These are phyloP conservation scores for Lepetodrilus schrolli DNA, from an alignment of 2,888 invertebrate genomes.

Conservation along the genomic window DNA sequence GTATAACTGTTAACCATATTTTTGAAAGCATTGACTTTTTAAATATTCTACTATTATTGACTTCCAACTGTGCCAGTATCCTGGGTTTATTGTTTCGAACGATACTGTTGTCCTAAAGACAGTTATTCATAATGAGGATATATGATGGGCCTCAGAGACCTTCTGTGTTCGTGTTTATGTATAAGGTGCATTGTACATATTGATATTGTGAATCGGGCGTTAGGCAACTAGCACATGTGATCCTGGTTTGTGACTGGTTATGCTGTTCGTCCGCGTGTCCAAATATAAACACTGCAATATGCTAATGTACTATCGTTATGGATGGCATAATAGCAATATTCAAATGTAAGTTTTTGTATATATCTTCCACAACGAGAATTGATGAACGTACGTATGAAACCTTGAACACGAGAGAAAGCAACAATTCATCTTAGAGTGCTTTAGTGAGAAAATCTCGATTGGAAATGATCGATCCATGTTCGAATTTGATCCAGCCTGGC, in stretches of 20 bases:
- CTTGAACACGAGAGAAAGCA: not conserved
- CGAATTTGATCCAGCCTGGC: not conserved
- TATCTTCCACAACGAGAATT: slow-evolving; percentile 17
- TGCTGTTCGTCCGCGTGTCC: not conserved
- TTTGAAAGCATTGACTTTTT: too few relatives aligned
- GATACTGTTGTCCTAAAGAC: not conserved
- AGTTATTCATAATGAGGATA: not conserved
- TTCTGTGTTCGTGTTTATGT: not conserved
- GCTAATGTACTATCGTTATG: not conserved
- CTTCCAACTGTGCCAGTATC: not conserved
- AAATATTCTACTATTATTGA: too few relatives aligned
- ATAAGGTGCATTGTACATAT: slow-evolving; percentile 11
- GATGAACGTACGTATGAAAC: not conserved
- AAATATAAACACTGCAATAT: not conserved
- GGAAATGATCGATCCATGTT: not conserved
- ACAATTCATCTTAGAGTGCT: too few relatives aligned
- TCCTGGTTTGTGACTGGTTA: too few relatives aligned
- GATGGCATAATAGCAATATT: slow-evolving; percentile 8
- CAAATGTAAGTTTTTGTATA: slow-evolving; percentile 2
- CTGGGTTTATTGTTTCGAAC: not conserved
- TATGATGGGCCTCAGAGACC: not conserved
- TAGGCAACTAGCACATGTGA: not conserved
- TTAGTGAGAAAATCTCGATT: too few relatives aligned
- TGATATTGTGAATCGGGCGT: slow-evolving; percentile 2
- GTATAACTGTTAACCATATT: too few relatives aligned